Percentiles rank a stretch among this genome's conserved stretches.
These are phyloP conservation scores for Montipora cactus DNA, from an alignment of 64 coral and sea anemone species.

Conservation along the genomic window DNA sequence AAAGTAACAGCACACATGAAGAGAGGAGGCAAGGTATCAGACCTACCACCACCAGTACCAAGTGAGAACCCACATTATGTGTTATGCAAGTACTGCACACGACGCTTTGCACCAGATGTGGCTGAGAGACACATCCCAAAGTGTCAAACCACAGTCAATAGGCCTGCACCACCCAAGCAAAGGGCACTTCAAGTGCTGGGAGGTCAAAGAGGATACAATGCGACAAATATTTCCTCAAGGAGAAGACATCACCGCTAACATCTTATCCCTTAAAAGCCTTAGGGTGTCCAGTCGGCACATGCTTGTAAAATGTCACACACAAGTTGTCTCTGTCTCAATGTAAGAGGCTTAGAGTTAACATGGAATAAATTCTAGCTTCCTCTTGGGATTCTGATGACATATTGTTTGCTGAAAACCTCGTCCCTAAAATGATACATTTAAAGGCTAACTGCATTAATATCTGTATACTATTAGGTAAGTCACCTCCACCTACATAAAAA, in stretches of 20 bases:
- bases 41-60: constrained; percentile 88
- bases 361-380: too few relatives aligned
- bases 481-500: too few relatives aligned
- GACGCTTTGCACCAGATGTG: constrained; percentile 89
- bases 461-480: too few relatives aligned
- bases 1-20: constrained; percentile 89
- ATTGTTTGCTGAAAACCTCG: too few relatives aligned
- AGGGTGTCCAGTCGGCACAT: too few relatives aligned
- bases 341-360: too few relatives aligned
- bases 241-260: neutral
- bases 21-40: constrained; percentile 89
- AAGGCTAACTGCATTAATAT: too few relatives aligned
- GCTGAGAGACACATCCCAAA: constrained; percentile 97
- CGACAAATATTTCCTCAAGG: constrained; percentile 19
- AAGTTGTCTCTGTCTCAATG: too few relatives aligned
- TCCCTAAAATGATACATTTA: too few relatives aligned
- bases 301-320: too few relatives aligned
- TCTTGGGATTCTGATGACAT: too few relatives aligned
- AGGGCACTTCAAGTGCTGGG: constrained; percentile 64
- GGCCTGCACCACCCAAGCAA: constrained; percentile 88
- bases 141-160: constrained; percentile 84
- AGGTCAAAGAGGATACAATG: neutral
- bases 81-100: constrained; percentile 83
- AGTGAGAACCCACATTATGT: constrained; percentile 99
- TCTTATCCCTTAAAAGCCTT: too few relatives aligned